Base-by-base conservation (phyloP, 2,797 vertebrate species). In the Pterois miles region DNA sequence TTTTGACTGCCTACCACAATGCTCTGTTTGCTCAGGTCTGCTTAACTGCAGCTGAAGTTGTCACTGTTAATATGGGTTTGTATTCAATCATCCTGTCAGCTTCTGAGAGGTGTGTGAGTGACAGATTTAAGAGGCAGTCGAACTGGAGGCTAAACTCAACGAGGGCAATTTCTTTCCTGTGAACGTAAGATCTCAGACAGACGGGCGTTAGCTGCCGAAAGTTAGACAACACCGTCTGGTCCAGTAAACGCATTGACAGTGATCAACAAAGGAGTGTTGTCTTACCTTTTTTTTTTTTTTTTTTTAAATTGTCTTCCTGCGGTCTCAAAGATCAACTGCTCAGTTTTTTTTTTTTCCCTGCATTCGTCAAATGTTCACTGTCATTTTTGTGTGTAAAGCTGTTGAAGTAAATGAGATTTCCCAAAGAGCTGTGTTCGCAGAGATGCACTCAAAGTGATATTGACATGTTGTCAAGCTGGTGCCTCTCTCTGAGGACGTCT, bases 381-480 rank as follows among this genome's bases (percentile, higher is more conserved):
- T 91, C 78, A 86, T 88, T 84, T 83, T 66, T 81, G 80, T 82
- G 90, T 83, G 84, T 89, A 84, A 91, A 88, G 84, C 88, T 86
- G 91, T 92, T 93, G 88, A 90, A 94, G 92, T 92, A 94, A 95
- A 92, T 95, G 94, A 94, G 93, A 95, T 95, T 95, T 95, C 95
- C 95, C 94, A 93, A 89, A 94, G 94, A 94, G 94, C 91, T 85
- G 83, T 88, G 86, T 91, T 92, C 71, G 80, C 91, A 71, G 85
- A 88, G 93, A 94, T 92, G 91, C 89, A 71, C 91, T 95, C 93
- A 93, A 95, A 96, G 93, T 94, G 93, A 95, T 95, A 95, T 96
- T 95, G 95, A 95, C 95, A 95, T 95, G 93, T 95, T 95, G 95
- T 95, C 95, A 95, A 95, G 94, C 90, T 81, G 83, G 90, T 88